Evolutionary conservation across 2,797 vertebrate species (phyloP), one percentile per base, ranked within the genome.

Genomic region (Pseudochaenichthys georgianus): DNA sequence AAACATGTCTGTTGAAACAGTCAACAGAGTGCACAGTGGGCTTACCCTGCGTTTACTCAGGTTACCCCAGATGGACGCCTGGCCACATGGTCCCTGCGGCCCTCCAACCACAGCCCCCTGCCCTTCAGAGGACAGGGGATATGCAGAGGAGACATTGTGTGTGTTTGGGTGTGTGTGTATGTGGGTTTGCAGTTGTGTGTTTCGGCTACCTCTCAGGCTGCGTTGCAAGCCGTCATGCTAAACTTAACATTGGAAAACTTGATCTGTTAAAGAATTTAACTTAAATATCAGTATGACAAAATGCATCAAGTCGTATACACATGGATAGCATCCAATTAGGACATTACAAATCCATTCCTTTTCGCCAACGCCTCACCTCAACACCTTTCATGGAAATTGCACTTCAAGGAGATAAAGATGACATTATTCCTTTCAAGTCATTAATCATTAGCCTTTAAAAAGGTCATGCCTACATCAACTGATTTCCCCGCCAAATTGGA

Each of bases 1-100:
- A 94, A 95, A 95, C 94, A 95, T 81, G 91, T 90, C 89, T 94
- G 94, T 95, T 82, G 88, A 88, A 95, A 93, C 93, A 93, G 93
- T 93, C 93, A 95, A 95, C 93, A 94, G 88, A 90, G 91, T 84
- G 89, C 86, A 80, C 74, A 48, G 83, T 78, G 86, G 90, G 83
- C 85, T 87, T 77, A 84, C 80, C 69, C 92, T 50, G 80, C 84
- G 17, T 87, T 85, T 83, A 87, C 92, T 95, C 94, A 59, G 81
- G 91, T 95, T 95, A 93, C 94, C 82, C 86, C 90, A 89, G 68
- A 89, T 89, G 84, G 92, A 89, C 68, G 73, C 87, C 89, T 87
- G 41, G 86, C 86, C 89, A 87, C 91, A 92, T 89, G 93, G 82
- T 85, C 91, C 84, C 90, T 70, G 63, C 50, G 77, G 87, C 75